Evolutionary conservation across 2,888 invertebrate genomes (phyloP).

Genomic region (Phortica magna): DNA sequence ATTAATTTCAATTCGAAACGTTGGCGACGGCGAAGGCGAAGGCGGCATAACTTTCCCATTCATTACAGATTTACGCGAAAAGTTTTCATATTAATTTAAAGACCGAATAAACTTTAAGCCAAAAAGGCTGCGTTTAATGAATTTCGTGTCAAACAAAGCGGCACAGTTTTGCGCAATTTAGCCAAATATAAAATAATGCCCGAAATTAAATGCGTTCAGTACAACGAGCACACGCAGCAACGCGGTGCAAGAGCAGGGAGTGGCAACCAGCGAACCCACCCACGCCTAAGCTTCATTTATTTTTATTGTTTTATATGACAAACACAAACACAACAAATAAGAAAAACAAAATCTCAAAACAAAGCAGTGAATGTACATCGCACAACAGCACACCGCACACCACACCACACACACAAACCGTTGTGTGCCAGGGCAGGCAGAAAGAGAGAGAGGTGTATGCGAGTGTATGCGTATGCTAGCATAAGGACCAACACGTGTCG

Average conservation of each 20-base stretch:
- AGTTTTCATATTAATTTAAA: background rate
- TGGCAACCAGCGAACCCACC: background rate
- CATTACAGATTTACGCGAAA: background rate
- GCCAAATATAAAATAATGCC: conserved; percentile 9
- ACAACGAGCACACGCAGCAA: no score
- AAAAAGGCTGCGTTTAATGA: background rate
- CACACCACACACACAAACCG: background rate
- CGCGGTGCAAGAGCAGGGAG: no score
- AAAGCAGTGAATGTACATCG: background rate
- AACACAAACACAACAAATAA: conserved; percentile 2
- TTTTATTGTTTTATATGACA: conserved; percentile 31
- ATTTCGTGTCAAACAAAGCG: background rate
- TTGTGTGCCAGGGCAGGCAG: background rate
- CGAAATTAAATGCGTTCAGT: conserved; percentile 6
- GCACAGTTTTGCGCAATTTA: conserved; percentile 12
- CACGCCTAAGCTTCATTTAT: conserved; percentile 9
- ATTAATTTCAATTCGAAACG: no score
- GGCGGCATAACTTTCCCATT: background rate
- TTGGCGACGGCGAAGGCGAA: no score
- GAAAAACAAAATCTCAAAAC: background rate
- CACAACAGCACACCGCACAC: background rate
- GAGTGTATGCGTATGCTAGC: no score
- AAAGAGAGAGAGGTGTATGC: no score
- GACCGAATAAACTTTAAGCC: background rate
- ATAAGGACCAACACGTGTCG: conserved; percentile 13